A percentile compares a stretch with the other conserved stretches of the same genome.
These are phyloP conservation scores for Aphelenchoides bicaudatus DNA, from an alignment of 2,888 invertebrate species.

Conservation along the genomic window DNA sequence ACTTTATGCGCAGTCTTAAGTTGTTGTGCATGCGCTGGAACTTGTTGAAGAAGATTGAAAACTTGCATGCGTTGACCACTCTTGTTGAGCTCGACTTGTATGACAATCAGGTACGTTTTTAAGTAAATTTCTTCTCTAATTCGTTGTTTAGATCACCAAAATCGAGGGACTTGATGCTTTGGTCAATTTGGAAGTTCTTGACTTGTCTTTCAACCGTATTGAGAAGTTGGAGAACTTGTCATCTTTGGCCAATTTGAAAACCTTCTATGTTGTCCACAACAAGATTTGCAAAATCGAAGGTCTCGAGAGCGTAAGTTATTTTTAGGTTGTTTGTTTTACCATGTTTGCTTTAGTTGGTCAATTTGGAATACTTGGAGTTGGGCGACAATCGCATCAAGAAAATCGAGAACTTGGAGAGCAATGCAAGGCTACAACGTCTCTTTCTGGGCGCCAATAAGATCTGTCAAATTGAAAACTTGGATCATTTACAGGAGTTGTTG, in stretches of 20 bases:
- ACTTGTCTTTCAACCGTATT: constrained; percentile 87
- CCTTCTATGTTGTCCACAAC: constrained; percentile 65
- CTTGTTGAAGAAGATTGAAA: constrained; percentile 89
- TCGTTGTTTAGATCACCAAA: constrained; percentile 63
- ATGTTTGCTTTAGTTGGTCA: constrained; percentile 60
- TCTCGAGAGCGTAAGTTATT: constrained; percentile 65
- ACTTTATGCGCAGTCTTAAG: constrained; percentile 62
- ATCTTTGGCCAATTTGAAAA: constrained; percentile 60
- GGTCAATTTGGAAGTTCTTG: constrained; percentile 84
- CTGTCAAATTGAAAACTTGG: constrained; percentile 65
- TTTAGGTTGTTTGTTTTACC: neutral
- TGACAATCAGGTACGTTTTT: constrained; percentile 84
- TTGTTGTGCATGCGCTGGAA: constrained; percentile 88
- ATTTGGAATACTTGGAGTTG: constrained; percentile 80
- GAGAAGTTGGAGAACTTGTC: constrained; percentile 62
- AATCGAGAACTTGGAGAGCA: constrained; percentile 66
- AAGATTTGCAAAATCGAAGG: constrained; percentile 63
- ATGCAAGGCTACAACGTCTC: constrained; percentile 74
- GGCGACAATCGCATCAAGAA: constrained; percentile 82
- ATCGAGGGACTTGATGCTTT: constrained; percentile 85
- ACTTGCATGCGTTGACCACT: constrained; percentile 70
- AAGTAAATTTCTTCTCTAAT: neutral
- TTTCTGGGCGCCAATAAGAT: constrained; percentile 68
- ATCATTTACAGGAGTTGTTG: constrained; percentile 69
- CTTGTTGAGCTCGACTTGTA: constrained; percentile 87